Evolutionary conservation across 2,888 invertebrate species (phyloP).

Genomic region (Spicauda simplicius): DNA sequence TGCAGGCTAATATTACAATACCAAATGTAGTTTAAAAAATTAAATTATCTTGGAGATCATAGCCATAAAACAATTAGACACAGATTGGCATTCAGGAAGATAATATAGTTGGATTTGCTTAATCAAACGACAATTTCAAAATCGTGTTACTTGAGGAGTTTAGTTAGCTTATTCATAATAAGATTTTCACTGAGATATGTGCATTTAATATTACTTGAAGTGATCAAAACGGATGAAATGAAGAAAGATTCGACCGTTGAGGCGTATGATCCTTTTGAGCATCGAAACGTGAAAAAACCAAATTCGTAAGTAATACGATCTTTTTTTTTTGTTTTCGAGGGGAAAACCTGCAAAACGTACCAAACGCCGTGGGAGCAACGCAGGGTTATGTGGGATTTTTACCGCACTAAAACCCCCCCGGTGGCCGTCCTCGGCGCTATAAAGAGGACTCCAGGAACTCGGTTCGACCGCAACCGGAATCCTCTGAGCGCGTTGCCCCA

Average conservation of each 20-base stretch:
- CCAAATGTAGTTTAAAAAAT: too few relatives aligned
- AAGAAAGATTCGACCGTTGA: constrained; percentile 41
- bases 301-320: constrained; percentile 71
- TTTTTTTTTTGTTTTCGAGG: too few relatives aligned
- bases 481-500: too few relatives aligned
- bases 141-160: constrained; percentile 3
- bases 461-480: too few relatives aligned
- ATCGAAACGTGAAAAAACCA: constrained; percentile 67
- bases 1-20: too few relatives aligned
- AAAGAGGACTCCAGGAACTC: too few relatives aligned
- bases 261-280: constrained; percentile 71
- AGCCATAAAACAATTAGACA: constrained; percentile 45
- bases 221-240: constrained; percentile 35
- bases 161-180: background rate
- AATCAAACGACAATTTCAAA: constrained; percentile 2
- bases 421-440: too few relatives aligned
- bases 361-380: too few relatives aligned
- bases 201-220: background rate
- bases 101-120: constrained; percentile 15
- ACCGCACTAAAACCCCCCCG: too few relatives aligned
- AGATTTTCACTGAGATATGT: background rate
- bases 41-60: constrained; percentile 45
- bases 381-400: too few relatives aligned
- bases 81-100: constrained; percentile 41
- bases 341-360: too few relatives aligned